A percentile compares a stretch with the other conserved stretches of the same genome.
Conservation (phyloP, 2,888 invertebrate genomes). For the Lepidochitona cinerea region DNA sequence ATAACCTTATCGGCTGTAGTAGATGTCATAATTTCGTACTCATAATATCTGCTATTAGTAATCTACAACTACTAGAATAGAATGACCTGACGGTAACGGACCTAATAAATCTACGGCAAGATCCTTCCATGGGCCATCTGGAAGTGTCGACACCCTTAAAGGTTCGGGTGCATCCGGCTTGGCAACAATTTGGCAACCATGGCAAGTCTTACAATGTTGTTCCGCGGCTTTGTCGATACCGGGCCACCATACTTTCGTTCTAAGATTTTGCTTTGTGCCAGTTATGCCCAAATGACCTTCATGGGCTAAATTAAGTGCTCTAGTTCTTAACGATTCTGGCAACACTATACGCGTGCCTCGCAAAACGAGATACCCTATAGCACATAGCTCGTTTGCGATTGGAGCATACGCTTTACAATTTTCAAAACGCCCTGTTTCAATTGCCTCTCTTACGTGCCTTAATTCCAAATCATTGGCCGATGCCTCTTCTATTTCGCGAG, state of each 20-base stretch:
- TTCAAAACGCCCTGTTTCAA: conserved; percentile 11
- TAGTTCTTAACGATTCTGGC: conserved; percentile 22
- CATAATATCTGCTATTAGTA: conserved; percentile 20
- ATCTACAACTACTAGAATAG: conserved; percentile 17
- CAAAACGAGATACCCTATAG: conserved; percentile 29
- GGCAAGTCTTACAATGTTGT: conserved; percentile 14
- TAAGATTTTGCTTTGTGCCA: conserved; percentile 22
- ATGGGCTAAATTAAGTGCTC: too few species aligned
- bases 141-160: too few species aligned
- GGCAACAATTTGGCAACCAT: conserved; percentile 25
- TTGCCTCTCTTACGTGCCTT: neutral
- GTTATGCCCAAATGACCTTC: conserved; percentile 28
- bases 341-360: conserved; percentile 34
- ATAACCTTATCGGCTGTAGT: conserved; percentile 5
- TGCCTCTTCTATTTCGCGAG: conserved; percentile 2
- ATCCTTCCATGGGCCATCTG: too few species aligned
- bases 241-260: conserved; percentile 44
- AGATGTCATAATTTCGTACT: neutral
- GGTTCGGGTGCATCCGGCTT: neutral
- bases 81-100: conserved; percentile 21
- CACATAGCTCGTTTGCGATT: conserved; percentile 23
- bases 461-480: conserved; percentile 15
- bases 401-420: neutral
- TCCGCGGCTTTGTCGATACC: conserved; percentile 31
- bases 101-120: conserved; percentile 23